These are phyloP conservation scores for Toxostoma redivivum DNA, from an alignment of 2,113 vertebrate genomes.

Conservation along the genomic window DNA sequence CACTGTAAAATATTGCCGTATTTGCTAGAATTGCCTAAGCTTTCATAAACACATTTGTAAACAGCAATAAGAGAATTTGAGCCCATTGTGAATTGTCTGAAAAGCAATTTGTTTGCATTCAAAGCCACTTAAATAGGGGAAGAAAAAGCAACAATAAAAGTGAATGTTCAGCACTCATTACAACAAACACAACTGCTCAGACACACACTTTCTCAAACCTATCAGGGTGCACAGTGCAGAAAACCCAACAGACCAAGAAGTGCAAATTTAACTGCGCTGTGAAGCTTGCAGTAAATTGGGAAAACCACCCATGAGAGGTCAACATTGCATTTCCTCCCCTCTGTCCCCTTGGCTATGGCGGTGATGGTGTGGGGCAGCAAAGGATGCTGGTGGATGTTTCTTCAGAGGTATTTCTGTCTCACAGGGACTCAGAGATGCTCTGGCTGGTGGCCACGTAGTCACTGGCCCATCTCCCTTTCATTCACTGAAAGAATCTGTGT, in stretches of 20 bases:
- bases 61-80: conserved; percentile 67
- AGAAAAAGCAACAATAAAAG: conserved; percentile 36
- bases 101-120: conserved; percentile 55
- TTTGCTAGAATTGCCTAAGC: conserved; percentile 58
- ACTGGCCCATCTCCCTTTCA: neutral
- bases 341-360: neutral
- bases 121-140: conserved; percentile 18
- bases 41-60: conserved; percentile 72
- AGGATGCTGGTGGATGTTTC: neutral
- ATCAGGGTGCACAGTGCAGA: neutral
- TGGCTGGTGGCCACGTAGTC: neutral
- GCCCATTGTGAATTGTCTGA: conserved; percentile 46
- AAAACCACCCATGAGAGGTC: neutral
- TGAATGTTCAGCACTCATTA: conserved; percentile 28
- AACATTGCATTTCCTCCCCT: neutral
- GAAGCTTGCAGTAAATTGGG: neutral
- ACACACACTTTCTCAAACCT: neutral
- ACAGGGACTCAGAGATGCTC: neutral
- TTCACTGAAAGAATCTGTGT: neutral
- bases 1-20: conserved; percentile 50
- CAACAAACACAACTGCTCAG: conserved; percentile 11
- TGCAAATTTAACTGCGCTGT: neutral
- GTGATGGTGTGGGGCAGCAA: neutral
- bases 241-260: neutral
- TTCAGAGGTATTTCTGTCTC: neutral